Evolutionary conservation across 2,888 invertebrate genomes (phyloP).

Genomic region (Eucera pruinosa): DNA sequence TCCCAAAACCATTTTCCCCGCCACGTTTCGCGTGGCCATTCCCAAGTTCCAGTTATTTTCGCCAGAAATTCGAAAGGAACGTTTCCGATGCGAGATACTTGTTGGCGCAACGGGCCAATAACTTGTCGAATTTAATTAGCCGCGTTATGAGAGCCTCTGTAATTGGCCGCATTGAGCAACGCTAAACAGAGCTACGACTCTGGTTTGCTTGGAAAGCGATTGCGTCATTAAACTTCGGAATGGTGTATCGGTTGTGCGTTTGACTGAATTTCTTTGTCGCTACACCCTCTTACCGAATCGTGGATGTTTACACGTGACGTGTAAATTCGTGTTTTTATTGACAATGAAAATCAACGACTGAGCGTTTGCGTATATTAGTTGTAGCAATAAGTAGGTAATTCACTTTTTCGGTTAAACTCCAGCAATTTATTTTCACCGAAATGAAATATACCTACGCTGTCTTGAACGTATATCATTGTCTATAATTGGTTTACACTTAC

Average conservation of each 20-base stretch:
- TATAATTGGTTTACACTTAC: too few relatives aligned
- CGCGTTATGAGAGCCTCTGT: slow-evolving; percentile 32
- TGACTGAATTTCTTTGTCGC: slow-evolving; percentile 12
- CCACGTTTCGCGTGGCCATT: too few relatives aligned
- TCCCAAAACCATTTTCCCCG: not conserved
- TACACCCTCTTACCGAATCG: not conserved
- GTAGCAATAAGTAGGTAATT: too few relatives aligned
- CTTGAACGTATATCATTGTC: too few relatives aligned
- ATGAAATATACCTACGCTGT: too few relatives aligned
- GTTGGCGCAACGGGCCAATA: slow-evolving; percentile 25
- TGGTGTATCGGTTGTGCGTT: not conserved
- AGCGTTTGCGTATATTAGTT: too few relatives aligned
- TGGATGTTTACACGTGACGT: too few relatives aligned
- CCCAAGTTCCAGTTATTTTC: too few relatives aligned
- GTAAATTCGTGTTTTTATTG: too few relatives aligned
- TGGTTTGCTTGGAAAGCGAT: slow-evolving; percentile 4
- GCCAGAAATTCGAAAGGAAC: slow-evolving; percentile 1
- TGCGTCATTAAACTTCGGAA: slow-evolving; percentile 15
- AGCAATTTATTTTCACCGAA: too few relatives aligned
- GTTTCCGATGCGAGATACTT: not conserved
- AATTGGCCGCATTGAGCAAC: slow-evolving; percentile 44
- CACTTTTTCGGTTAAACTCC: too few relatives aligned
- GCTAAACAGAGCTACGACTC: not conserved
- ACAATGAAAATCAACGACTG: too few relatives aligned
- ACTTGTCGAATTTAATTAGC: slow-evolving; percentile 52